Conservation (phyloP, 2,888 invertebrate genomes). For the Hemistola chrysoprasaria region DNA sequence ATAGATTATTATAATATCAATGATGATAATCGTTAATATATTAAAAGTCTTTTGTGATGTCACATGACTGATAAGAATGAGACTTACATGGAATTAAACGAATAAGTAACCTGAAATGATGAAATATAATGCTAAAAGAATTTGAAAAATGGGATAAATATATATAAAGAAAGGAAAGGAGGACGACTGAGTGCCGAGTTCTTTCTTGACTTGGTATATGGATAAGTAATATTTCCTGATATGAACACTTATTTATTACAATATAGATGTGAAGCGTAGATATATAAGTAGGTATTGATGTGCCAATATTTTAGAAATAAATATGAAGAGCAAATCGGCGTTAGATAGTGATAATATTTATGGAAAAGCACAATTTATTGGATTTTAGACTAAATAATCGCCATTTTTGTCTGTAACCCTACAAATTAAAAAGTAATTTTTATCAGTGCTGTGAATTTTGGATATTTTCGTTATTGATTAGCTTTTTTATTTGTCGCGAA, state of each 20-base stretch:
- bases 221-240: conserved; percentile 53
- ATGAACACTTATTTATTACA: conserved; percentile 37
- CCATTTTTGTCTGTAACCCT: conserved; percentile 45
- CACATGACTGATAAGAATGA: conserved; percentile 55
- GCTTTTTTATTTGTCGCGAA: conserved; percentile 14
- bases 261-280: conserved; percentile 49
- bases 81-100: conserved; percentile 47
- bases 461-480: conserved; percentile 28
- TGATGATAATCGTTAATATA: conserved; percentile 35
- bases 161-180: conserved; percentile 15
- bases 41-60: conserved; percentile 38
- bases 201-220: conserved; percentile 27
- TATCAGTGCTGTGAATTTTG: conserved; percentile 62
- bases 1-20: conserved; percentile 43
- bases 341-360: conserved; percentile 40
- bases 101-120: conserved; percentile 21
- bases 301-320: conserved; percentile 47
- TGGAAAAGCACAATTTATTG: conserved; percentile 41
- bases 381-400: conserved; percentile 30
- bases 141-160: too few relatives aligned
- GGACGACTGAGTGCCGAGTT: conserved; percentile 32
- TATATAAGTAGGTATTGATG: conserved; percentile 45
- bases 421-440: conserved; percentile 32
- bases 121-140: too few relatives aligned
- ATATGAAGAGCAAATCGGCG: conserved; percentile 36